These are phyloP conservation scores for Macrosiphum euphorbiae DNA, from an alignment of 2,888 invertebrate species.

Conservation along the genomic window DNA sequence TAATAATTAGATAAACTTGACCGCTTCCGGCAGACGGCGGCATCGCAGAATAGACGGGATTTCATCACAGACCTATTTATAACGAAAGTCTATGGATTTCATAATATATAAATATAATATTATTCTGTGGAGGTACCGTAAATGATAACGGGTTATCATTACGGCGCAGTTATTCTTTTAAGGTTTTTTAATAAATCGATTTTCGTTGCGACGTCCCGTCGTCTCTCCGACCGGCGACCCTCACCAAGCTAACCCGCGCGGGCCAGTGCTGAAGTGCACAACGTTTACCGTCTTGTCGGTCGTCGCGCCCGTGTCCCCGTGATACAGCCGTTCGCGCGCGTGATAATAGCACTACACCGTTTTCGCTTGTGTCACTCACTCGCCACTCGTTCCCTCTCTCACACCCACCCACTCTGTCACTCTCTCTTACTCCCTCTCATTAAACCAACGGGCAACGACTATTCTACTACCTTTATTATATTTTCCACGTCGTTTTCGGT, in stretches of 20 bases:
- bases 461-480: background rate
- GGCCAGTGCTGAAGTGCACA: background rate
- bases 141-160: slow-evolving; percentile 31
- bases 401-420: background rate
- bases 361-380: background rate
- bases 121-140: background rate
- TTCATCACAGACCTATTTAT: too few relatives aligned
- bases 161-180: slow-evolving; percentile 28
- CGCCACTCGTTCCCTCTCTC: background rate
- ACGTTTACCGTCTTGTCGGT: background rate
- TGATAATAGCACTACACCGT: background rate
- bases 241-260: background rate
- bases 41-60: too few relatives aligned
- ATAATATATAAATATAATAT: too few relatives aligned
- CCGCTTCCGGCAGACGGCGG: background rate
- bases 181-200: slow-evolving; percentile 34
- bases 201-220: background rate
- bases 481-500: background rate
- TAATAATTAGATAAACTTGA: background rate
- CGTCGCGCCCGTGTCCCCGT: background rate
- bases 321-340: background rate
- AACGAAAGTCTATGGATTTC: too few relatives aligned
- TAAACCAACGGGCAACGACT: too few relatives aligned
- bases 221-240: background rate
- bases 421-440: background rate